Conservation (phyloP, 92 coral and sea anemone species). For the Desmophyllum pertusum region DNA sequence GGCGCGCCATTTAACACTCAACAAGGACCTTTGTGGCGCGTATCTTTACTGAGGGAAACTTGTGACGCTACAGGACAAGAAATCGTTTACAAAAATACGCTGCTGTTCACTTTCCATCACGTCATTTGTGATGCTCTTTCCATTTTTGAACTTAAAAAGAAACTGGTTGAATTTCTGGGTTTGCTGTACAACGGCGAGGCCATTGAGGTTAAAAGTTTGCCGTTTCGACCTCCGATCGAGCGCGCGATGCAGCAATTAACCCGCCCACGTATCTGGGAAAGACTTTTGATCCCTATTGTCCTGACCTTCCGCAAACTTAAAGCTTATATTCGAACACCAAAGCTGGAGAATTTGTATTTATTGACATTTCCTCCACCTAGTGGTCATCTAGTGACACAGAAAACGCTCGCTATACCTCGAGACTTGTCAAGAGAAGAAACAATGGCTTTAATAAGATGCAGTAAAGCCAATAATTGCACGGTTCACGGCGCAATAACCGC, state of each 20-base stretch:
- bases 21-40: too few species aligned
- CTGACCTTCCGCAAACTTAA: background rate
- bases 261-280: background rate
- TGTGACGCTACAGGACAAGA: too few species aligned
- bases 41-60: too few species aligned
- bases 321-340: background rate
- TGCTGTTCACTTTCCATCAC: too few species aligned
- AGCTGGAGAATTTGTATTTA: conserved; percentile 25
- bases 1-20: too few species aligned
- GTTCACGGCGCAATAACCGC: conserved; percentile 55
- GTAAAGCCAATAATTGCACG: conserved; percentile 38
- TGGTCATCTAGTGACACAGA: conserved; percentile 24
- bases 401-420: conserved; percentile 19
- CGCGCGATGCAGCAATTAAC: conserved; percentile 21
- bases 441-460: conserved; percentile 10
- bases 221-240: too few species aligned
- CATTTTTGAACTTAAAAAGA: too few species aligned
- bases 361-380: conserved; percentile 22
- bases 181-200: background rate
- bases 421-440: conserved; percentile 18
- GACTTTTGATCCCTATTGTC: background rate
- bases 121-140: too few species aligned
- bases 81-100: too few species aligned
- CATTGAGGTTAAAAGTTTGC: too few species aligned
- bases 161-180: too few species aligned